Evolutionary conservation across 2,888 invertebrate genomes (phyloP), one percentile per base, ranked within the genome.

Genomic region (Carpatolechia fugitivella): DNA sequence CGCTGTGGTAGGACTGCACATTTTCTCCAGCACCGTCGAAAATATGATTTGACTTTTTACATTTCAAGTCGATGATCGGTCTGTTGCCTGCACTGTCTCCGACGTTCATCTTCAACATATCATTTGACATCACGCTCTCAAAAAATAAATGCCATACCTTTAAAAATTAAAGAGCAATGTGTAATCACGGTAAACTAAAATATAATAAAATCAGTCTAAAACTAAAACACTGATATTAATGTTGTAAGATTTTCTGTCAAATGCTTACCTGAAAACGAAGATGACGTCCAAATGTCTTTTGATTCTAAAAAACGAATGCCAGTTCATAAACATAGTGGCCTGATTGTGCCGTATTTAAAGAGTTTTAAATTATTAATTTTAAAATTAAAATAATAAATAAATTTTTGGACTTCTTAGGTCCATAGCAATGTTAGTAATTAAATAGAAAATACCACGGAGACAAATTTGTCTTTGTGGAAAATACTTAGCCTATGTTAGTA

Each of bases 1-100:
- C 90, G 65, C 88, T 88, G 62, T 85, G 76, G 60, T 80, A 86
- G 24, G 24, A 24, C 55, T 84, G 82, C 24, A 85, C 66, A 56
- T 89, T 80, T 63, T 90, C 90, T 16, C 90, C 90, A 10, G 90
- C 86, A 1, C 80, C 90, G 53, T 89, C 85, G 60, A 90, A 87
- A 13, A 90, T 67, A 59, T 90, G 90, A 55, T 85, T 80, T 3
- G 82, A 83, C 24, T 67, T 70, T 54, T 66, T 76, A 8, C 51
- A 55, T 38, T 71, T 70, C 52, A 78, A 61, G 31, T 80, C 79
- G 44, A 58, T 68, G 30, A 66, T 63, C 3, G 69, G 54, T 49
- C 58, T 68, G 56, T 77, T 82, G 16, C 80, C 67, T 51, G 80
- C 80, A 64, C 83, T 85, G 63, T 90, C 90, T 33, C 90, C 89